phyloP scores from a whole-genome alignment of 2,113 vertebrate species.

The Perccottus glenii region DNA sequence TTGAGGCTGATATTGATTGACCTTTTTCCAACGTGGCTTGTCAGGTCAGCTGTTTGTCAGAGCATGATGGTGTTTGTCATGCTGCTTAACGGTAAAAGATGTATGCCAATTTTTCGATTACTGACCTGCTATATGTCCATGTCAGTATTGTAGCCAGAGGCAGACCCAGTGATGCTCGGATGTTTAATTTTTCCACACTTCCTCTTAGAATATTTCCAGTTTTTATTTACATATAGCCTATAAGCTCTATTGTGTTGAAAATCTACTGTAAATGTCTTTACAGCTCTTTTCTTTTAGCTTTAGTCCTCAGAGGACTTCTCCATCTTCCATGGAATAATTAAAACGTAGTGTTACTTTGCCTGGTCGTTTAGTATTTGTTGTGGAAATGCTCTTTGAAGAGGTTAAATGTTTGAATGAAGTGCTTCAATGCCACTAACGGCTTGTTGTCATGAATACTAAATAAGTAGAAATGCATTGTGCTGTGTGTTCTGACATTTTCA shows the following conservation, averaged over 20 bases:
- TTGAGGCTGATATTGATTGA: slow-evolving; percentile 44
- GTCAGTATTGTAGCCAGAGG: slow-evolving; percentile 9
- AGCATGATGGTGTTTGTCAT: not conserved
- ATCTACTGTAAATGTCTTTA: not conserved
- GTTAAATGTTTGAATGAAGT: slow-evolving; percentile 22
- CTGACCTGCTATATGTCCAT: slow-evolving; percentile 20
- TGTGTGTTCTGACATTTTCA: slow-evolving; percentile 37
- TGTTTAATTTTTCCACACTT: slow-evolving; percentile 9
- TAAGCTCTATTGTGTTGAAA: not conserved
- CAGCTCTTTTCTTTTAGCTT: slow-evolving; percentile 14
- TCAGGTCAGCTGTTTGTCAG: slow-evolving; percentile 22
- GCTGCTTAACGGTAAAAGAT: not conserved
- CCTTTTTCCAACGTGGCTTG: slow-evolving; percentile 18
- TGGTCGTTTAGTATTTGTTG: slow-evolving; percentile 27
- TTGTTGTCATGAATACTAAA: slow-evolving; percentile 43
- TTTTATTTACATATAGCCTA: not conserved
- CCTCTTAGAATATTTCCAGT: too few species aligned
- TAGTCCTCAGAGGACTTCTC: slow-evolving; percentile 16
- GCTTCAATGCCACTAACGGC: slow-evolving; percentile 17
- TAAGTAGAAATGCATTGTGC: slow-evolving; percentile 10
- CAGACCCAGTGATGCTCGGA: not conserved
- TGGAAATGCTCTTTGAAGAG: slow-evolving; percentile 27
- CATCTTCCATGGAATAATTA: slow-evolving; percentile 41
- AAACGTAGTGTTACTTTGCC: slow-evolving; percentile 43
- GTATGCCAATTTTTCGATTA: slow-evolving; percentile 10